Base-by-base conservation (phyloP, 35 echinoderm and acorn worm genomes). In the Ophioderma brevispina region DNA sequence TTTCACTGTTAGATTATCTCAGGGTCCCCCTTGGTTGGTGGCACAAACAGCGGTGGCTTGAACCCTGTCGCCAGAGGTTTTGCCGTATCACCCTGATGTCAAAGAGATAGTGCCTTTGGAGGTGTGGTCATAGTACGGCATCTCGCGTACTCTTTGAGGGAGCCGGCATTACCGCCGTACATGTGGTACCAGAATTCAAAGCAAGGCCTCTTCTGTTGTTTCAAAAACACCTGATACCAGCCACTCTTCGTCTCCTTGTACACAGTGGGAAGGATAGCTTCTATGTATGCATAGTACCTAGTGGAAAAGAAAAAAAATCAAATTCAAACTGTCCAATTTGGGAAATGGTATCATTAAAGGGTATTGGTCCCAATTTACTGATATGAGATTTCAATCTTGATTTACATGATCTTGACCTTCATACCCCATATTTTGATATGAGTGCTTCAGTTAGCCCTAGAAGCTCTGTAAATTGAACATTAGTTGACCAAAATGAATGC, bases 121-220 rank as follows among this genome's bases (percentile, higher is more conserved):
- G 79, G 40, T 40, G 36, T 81, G 78, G n/a, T 92, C 90, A n/a
- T 85, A 85, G n/a, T 64, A n/a, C 4, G 86, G 78, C 81, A 85
- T 63, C 0, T 59, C 19, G 64, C 90, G 85, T 37, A 98, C 84
- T n/a, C n/a, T 1, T 86, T 85, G 0, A 98, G 41, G 0, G 56
- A 49, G 25, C 96, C 96, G 0, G 91, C 84, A 33, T 85, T 33
- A 1, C 21, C 50, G 33, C 96, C 96, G 23, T 92, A 92, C 93
- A 98, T 98, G 84, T 98, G 96, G 42, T 95, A 94, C 86, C 63
- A 98, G 40, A 98, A 94, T 52, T 97, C 95, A 37, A 97, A 38
- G 43, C 95, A 97, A 28, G 81, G 80, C 18, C n/a, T 90, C 59
- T 1, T 76, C 21, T 23, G 55, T 63, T 1, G 80, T 85, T 10